These are phyloP conservation scores for Puffinus mauretanicus DNA, from an alignment of 2,113 vertebrate genomes.

Conservation along the genomic window DNA sequence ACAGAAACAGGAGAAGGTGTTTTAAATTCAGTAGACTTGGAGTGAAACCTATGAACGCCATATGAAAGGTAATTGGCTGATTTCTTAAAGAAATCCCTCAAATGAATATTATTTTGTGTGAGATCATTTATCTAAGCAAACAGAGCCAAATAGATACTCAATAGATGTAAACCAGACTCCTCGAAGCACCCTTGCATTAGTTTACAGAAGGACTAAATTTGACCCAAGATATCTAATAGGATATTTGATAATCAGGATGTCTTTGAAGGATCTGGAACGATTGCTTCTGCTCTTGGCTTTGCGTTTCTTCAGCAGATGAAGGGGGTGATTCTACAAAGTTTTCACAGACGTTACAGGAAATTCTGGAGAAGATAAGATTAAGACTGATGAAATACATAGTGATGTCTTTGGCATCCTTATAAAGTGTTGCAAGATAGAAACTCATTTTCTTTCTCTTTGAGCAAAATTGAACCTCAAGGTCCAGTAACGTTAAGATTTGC, in stretches of 20 bases:
- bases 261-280: not conserved
- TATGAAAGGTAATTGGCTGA: not conserved
- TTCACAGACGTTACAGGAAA: not conserved
- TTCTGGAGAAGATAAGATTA: not conserved
- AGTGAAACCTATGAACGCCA: not conserved
- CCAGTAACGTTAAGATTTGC: not conserved
- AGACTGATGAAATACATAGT: not conserved
- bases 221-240: not conserved
- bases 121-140: not conserved
- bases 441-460: not conserved
- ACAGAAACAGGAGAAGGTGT: not conserved
- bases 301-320: not conserved
- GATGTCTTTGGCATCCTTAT: not conserved
- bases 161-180: not conserved
- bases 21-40: not conserved
- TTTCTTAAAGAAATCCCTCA: not conserved
- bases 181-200: not conserved
- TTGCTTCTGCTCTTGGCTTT: not conserved
- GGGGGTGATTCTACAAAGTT: not conserved
- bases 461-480: not conserved
- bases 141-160: not conserved
- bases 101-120: not conserved
- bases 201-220: not conserved
- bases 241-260: not conserved
- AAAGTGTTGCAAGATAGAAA: not conserved